phyloP scores from a whole-genome alignment of 2,113 vertebrate species.

The Colaptes auratus region DNA sequence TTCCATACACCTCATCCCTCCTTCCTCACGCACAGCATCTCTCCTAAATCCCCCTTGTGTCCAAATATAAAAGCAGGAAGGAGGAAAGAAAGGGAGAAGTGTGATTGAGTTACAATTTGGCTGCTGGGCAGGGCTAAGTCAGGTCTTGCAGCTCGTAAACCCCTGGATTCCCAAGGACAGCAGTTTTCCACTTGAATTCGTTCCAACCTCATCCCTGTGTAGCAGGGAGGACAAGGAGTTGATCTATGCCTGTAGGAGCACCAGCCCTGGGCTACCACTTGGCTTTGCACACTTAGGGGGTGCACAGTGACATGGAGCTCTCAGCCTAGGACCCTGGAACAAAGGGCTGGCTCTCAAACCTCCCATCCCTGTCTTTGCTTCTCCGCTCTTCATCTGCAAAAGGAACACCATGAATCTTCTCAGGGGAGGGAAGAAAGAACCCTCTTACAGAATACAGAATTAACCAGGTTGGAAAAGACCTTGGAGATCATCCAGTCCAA shows the following conservation, averaged over 20 bases:
- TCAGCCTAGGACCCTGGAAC: background rate
- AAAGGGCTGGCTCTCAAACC: accelerated
- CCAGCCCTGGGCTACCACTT: background rate
- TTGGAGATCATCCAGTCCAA: too few species aligned
- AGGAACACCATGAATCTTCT: background rate
- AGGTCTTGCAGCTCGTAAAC: background rate
- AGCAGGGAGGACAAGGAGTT: background rate
- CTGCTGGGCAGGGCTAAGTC: background rate
- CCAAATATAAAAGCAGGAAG: background rate
- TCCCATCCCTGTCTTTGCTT: background rate
- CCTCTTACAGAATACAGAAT: too few species aligned
- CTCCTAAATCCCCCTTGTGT: background rate
- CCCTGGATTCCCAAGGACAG: background rate
- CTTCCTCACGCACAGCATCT: background rate
- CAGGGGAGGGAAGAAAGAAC: too few species aligned
- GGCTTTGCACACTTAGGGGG: background rate
- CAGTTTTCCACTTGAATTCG: background rate
- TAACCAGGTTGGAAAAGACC: too few species aligned
- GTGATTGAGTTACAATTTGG: background rate
- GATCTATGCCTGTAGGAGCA: background rate
- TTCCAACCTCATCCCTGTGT: background rate
- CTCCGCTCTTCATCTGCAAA: background rate
- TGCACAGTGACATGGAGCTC: accelerated
- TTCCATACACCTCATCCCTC: background rate
- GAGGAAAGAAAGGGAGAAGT: background rate